Percentiles rank a stretch among this genome's conserved stretches.
These are phyloP conservation scores for Monodelphis domestica DNA, from an alignment of 2,797 vertebrate genomes.

Conservation along the genomic window DNA sequence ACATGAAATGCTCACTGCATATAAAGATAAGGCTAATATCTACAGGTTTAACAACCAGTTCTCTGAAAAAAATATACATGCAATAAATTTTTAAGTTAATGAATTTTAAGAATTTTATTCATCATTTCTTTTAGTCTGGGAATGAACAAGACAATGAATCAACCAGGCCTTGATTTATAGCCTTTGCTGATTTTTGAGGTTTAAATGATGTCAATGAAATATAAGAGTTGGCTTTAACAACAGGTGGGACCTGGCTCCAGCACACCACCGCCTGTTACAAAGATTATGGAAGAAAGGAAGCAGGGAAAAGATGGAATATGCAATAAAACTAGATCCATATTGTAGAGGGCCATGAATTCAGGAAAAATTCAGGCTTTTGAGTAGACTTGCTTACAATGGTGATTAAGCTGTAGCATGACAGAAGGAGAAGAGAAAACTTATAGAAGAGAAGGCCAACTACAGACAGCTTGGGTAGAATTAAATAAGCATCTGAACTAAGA, in stretches of 20 bases:
- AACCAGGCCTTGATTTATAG: too few species aligned
- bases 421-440: background rate
- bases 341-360: background rate
- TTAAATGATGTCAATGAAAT: background rate
- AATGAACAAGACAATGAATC: background rate
- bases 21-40: background rate
- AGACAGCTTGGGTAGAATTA: background rate
- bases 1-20: background rate
- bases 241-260: background rate
- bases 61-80: background rate
- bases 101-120: background rate
- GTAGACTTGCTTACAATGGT: background rate
- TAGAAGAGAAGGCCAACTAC: background rate
- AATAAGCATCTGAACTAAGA: background rate
- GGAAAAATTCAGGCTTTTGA: background rate
- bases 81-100: background rate
- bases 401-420: background rate
- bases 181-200: background rate
- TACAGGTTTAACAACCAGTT: background rate
- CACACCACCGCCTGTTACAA: background rate
- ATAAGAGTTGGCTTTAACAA: background rate
- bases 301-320: too few species aligned
- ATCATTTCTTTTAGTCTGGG: background rate
- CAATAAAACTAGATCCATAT: too few species aligned
- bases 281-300: background rate